Evolutionary conservation across 1,140 invertebrate species (phyloP), one percentile per base, ranked within the genome.

Genomic region (Mactra quadrangularis): DNA sequence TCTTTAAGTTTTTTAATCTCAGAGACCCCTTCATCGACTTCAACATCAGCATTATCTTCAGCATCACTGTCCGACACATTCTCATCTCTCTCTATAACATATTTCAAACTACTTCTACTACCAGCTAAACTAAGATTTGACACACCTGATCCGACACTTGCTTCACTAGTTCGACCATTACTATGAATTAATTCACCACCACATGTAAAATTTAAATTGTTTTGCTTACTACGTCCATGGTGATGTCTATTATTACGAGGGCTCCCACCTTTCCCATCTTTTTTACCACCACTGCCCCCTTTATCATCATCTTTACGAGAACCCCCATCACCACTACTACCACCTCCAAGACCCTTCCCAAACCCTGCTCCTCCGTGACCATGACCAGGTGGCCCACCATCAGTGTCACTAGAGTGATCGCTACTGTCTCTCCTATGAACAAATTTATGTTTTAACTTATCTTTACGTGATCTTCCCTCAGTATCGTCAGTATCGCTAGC

Each of bases 401-500:
- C 92, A 2, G 91, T 93, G 77, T 93, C 92, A 88, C 91, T 93
- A 57, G 92, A 92, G 86, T 93, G 91, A 72, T 93, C 92, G 85
- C 92, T 92, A 84, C 90, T 92, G 77, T 92, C 91, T 33, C 91
- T 79, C 7, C 90, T 85, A 71, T 91, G 89, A 59, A 89, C 91
- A 79, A 92, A 90, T 59, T 91, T 90, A 38, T 94, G 93, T 35
- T 94, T 94, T 53, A 96, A 93, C 92, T 96, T 96, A 59, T 96
- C 95, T 25, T 96, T 95, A 33, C 96, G 93, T 87, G 97, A 97
- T 89, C 97, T 96, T 25, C 96, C 94, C 57, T 97, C 97, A 50
- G 96, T 96, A 87, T 98, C 97, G 91, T 98, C 97, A 3, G 89
- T 92, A 91, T 98, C 97, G 60, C 96, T 97, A 6, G 97, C 96